Evolutionary conservation across 2,113 vertebrate genomes (phyloP), one percentile per base, ranked within the genome.

Genomic region (Epinephelus moara): DNA sequence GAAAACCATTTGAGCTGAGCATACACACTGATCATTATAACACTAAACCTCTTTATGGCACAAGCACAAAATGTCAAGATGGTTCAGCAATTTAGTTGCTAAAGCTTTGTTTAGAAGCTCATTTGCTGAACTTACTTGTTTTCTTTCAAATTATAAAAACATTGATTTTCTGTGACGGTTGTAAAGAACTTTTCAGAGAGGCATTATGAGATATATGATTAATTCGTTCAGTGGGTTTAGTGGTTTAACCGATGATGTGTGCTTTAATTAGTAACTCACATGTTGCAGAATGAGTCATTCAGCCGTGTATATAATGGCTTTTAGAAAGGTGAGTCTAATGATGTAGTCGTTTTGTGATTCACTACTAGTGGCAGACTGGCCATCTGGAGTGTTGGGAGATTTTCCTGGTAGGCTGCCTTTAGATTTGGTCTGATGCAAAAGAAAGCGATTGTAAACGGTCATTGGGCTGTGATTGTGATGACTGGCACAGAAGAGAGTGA

Each of bases 341-440:
- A 68, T 75, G 60, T 30, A 6, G 19, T 63, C 33, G 30, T 49
- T 60, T 77, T 62, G 68, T 55, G 72, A 84, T 42, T 84, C 85
- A 77, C 23, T 52, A 17, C 18, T 37, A 62, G 82, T 33, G 85
- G 53, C 80, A 82, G 80, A 77, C 71, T 0, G 75, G 73, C 84
- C 84, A 88, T 85, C 81, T 84, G 87, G 80, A 84, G 45, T 4
- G 37, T 4, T 49, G 62, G 11, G 68, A 60, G 25, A 11, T 52
- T 68, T 45, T 84, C 70, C 78, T 12, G 2, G 21, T 17, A 1
- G 23, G 42, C 10, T 70, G 52, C 61, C n/a, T 50, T 37, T 47
- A 45, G 14, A 69, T 55, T 33, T 17, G 18, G 45, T 25, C 66
- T 53, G 27, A 6, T 1, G 40, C 18, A 15, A 12, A 12, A 66